Conservation (phyloP, 2,113 vertebrate species). For the Atherinomorus stipes region DNA sequence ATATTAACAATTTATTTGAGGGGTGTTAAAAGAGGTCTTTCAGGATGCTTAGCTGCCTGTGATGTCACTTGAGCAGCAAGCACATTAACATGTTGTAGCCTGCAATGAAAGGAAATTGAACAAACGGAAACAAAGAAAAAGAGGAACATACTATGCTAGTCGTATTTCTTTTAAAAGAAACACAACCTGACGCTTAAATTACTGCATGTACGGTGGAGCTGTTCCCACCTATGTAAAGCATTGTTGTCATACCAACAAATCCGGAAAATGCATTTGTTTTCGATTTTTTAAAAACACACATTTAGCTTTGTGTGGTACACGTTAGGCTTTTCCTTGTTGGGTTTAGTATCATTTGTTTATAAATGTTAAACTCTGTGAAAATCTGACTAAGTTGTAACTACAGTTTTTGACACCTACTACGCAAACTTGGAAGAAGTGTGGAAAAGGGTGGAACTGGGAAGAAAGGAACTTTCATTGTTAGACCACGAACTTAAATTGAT, state of each 20-base stretch:
- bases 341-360: too few species aligned
- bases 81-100: conserved; percentile 1
- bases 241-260: conserved; percentile 42
- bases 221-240: conserved; percentile 30
- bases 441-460: conserved; percentile 65
- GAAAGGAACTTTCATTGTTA: conserved; percentile 61
- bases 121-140: background rate
- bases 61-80: background rate
- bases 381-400: background rate
- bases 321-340: background rate
- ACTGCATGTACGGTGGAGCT: background rate
- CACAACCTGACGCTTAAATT: background rate
- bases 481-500: conserved; percentile 19
- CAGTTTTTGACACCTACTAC: conserved; percentile 8
- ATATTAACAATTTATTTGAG: too few species aligned
- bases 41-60: background rate
- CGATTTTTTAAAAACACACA: background rate
- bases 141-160: conserved; percentile 23
- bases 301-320: background rate
- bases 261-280: background rate
- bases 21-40: background rate
- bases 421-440: conserved; percentile 43
- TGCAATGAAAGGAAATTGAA: background rate
- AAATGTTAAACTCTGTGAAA: background rate
- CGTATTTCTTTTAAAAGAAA: background rate